These are phyloP conservation scores for Wiebesia pumilae DNA, from an alignment of 1,140 invertebrate species.

Conservation along the genomic window DNA sequence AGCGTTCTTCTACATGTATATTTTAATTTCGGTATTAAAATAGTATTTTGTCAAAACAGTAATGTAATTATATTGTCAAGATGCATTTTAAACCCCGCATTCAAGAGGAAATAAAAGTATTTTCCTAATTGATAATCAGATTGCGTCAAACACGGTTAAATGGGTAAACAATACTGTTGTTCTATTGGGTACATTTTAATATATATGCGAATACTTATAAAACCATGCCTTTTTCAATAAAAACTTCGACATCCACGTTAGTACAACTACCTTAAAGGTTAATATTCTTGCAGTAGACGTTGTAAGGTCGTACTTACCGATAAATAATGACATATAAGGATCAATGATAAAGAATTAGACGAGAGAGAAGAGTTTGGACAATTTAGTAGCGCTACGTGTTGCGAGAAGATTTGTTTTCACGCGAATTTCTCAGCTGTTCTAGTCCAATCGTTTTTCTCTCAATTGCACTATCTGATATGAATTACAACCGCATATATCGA, in stretches of 20 bases:
- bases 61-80: not conserved
- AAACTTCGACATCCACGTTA: not conserved
- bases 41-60: not conserved
- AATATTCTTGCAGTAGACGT: not conserved
- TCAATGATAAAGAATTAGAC: not conserved
- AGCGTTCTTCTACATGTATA: not conserved
- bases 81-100: not conserved
- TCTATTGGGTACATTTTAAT: not conserved
- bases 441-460: not conserved
- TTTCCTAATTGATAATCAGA: not conserved
- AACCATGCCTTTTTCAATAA: not conserved
- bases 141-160: not conserved
- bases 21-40: slow-evolving; percentile 18
- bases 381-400: not conserved
- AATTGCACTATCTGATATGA: not conserved
- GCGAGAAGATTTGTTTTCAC: not conserved
- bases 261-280: not conserved
- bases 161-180: not conserved
- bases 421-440: not conserved
- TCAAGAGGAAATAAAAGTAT: not conserved
- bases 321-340: not conserved
- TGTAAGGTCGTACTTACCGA: not conserved
- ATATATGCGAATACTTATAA: not conserved
- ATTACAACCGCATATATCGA: not conserved
- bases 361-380: not conserved